Percentiles rank a stretch among this genome's conserved stretches.
phyloP scores from a whole-genome alignment of 2,113 vertebrate species.

The Verasper variegatus region DNA sequence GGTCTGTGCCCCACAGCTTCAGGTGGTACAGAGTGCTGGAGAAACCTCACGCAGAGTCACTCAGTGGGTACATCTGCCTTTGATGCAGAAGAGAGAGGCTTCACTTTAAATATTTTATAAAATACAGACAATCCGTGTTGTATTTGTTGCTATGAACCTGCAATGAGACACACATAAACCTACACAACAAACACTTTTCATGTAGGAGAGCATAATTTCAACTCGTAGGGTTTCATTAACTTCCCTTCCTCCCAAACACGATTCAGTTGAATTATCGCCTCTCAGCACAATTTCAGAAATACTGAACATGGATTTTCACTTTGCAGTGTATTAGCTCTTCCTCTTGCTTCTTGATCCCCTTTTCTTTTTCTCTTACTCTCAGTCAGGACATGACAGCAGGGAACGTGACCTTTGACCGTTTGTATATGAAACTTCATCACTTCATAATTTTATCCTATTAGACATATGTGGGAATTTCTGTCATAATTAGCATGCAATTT shows the following conservation, averaged over 20 bases:
- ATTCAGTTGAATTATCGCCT: background rate
- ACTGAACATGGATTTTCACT: background rate
- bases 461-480: no score
- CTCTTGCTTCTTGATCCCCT: no score
- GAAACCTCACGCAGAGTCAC: background rate
- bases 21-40: background rate
- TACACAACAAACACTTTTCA: background rate
- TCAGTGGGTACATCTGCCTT: background rate
- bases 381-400: no score
- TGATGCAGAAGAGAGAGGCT: background rate
- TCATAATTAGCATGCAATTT: no score
- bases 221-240: background rate
- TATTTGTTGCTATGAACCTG: slow-evolving; percentile 1
- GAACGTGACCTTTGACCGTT: no score
- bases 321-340: background rate
- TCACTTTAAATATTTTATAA: slow-evolving; percentile 13
- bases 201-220: background rate
- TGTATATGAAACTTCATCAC: no score
- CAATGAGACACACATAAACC: background rate
- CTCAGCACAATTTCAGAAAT: background rate
- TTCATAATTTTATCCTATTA: no score
- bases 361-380: background rate
- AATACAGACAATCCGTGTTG: background rate
- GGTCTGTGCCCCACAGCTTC: background rate
- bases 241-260: background rate